Evolutionary conservation across 2,888 invertebrate species (phyloP).

Genomic region (Thymelicus acteon): DNA sequence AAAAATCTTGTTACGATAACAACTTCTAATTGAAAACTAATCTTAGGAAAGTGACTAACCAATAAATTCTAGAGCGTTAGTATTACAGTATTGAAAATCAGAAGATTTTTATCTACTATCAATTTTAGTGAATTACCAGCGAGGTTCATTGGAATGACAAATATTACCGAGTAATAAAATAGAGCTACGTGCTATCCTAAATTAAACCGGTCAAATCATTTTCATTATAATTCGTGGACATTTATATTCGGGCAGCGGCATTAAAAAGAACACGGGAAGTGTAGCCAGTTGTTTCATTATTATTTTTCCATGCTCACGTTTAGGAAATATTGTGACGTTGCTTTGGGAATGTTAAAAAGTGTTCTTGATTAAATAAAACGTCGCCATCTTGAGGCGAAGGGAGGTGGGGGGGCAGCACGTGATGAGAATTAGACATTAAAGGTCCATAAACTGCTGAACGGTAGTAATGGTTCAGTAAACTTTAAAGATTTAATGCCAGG

Average conservation of each 20-base stretch:
- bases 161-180: constrained; percentile 20
- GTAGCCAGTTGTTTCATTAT: constrained; percentile 52
- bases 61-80: too few relatives aligned
- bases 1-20: too few relatives aligned
- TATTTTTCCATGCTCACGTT: constrained; percentile 52
- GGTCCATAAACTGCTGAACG: constrained; percentile 54
- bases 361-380: constrained; percentile 82
- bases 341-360: constrained; percentile 78
- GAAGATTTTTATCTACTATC: too few relatives aligned
- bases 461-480: constrained; percentile 56
- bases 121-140: too few relatives aligned
- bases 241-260: constrained; percentile 46
- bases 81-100: too few relatives aligned
- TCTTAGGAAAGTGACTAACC: too few relatives aligned
- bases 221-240: constrained; percentile 34
- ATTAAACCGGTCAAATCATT: constrained; percentile 30
- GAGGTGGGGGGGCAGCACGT: constrained; percentile 59
- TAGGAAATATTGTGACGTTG: constrained; percentile 68
- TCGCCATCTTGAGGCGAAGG: constrained; percentile 54
- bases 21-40: too few relatives aligned
- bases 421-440: constrained; percentile 67
- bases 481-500: constrained; percentile 47
- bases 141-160: too few relatives aligned
- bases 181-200: constrained; percentile 19
- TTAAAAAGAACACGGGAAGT: constrained; percentile 56